phyloP scores from a whole-genome alignment of 2,113 vertebrate species.

The Triplophysa rosa region DNA sequence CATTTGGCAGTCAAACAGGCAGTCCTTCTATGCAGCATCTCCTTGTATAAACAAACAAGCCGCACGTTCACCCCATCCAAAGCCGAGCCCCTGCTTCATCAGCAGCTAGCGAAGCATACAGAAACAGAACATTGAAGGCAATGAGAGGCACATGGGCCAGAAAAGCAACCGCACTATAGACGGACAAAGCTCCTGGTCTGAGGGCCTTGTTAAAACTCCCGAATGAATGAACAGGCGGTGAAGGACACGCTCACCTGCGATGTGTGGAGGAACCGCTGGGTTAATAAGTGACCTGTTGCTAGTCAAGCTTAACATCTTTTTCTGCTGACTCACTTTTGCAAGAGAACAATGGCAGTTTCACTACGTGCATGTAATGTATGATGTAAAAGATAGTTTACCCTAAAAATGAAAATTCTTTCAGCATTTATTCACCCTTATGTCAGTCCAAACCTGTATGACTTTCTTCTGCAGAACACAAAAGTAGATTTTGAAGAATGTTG shows the following conservation, averaged over 20 bases:
- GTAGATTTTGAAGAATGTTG: too few relatives aligned
- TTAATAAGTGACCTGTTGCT: constrained; percentile 51
- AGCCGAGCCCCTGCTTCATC: constrained; percentile 24
- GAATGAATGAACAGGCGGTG: constrained; percentile 72
- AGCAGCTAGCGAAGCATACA: constrained; percentile 25
- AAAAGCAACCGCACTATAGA: constrained; percentile 30
- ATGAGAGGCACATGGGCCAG: background rate
- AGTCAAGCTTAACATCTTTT: background rate
- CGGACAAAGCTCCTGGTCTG: constrained; percentile 44
- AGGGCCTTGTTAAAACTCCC: constrained; percentile 65
- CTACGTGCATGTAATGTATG: background rate
- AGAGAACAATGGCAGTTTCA: background rate
- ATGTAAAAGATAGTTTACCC: too few relatives aligned
- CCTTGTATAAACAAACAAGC: constrained; percentile 43
- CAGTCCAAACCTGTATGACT: too few relatives aligned
- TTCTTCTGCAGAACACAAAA: too few relatives aligned
- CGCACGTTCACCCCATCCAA: background rate
- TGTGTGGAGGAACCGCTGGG: constrained; percentile 49
- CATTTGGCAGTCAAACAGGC: constrained; percentile 60
- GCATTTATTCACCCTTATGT: too few relatives aligned
- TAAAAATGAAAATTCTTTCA: too few relatives aligned
- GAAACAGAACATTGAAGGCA: constrained; percentile 7
- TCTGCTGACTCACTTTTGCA: constrained; percentile 2
- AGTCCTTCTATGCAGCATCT: constrained; percentile 61
- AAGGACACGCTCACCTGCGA: constrained; percentile 61